Evolutionary conservation across 2,113 vertebrate species (phyloP), one percentile per base, ranked within the genome.

Genomic region (Semnornis frantzii): DNA sequence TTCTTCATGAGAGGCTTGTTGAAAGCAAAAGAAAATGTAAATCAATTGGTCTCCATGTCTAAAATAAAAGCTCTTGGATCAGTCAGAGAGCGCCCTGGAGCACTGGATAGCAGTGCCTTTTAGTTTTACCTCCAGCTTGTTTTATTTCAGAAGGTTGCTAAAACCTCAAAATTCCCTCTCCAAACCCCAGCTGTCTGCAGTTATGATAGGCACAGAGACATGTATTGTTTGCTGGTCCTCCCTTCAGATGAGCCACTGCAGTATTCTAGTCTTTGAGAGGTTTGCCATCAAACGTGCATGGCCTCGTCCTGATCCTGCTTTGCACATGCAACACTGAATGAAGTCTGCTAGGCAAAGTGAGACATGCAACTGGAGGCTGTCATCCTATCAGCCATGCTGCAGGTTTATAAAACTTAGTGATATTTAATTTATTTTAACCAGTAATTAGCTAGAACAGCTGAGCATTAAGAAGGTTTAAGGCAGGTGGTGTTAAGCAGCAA

Each of bases 41-140:
- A 96, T 98, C 96, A 94, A 94, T 97, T 94, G 77, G 85, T 92
- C 89, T 96, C 92, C 92, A 66, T 97, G 95, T 98, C 31, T 70
- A 97, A 97, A 97, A 98, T 87, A 97, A 97, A 97, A 78, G 89
- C 82, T 87, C 75, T 89, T 70, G 60, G 72, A 79, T 91, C 81
- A 91, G 66, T 69, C 75, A 70, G 89, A 77, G 73, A 0, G 8
- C 6, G 52, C 72, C 82, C 87, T 54, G 77, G 80, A 84, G 91
- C 85, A 31, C 76, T 33, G 50, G 57, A 14, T 28, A 73, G 46
- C 57, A 8, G 37, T 4, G 31, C 31, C 15, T 54, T 91, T 87
- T 50, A 10, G n/a, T 86, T 96, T 92, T 82, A 63, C 87, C 92
- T 95, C 68, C 81, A 80, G 64, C 63, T 58, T 23, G 3, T 84